Evolutionary conservation across 2,797 vertebrate genomes (phyloP), one percentile per base, ranked within the genome.

Genomic region (Protosalanx chinensis): DNA sequence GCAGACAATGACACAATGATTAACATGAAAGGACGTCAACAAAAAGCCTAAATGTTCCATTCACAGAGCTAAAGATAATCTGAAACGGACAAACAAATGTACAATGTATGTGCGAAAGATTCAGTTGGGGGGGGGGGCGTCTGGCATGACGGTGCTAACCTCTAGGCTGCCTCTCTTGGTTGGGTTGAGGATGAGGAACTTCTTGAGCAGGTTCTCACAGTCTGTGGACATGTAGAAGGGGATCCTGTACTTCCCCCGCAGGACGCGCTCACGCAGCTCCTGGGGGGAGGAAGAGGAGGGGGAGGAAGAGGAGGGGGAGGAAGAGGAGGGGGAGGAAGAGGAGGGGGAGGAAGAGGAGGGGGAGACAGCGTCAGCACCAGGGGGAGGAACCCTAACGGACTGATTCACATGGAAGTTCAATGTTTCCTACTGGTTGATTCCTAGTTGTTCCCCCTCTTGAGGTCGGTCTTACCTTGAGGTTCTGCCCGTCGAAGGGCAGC

Each of bases 181-280:
- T 15, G 97, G 97, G 83, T 98, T 98, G 79, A 98, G 92, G 68
- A 98, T 96, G 16, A 98, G 90, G 0, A 98, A 90, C 76, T 96
- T 98, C 91, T 98, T 98, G 71, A 98, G 95, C 5, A 98, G 93
- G 88, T 98, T 98, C 92, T 98, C 97, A 91, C 97, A 98, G 95
- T 98, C 97, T 69, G 96, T 98, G 82, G 97, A 98, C 97, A 98
- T 98, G 77, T 98, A 98, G 93, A 98, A 98, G 0, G 97, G 97
- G 83, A 98, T 98, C 30, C 96, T 95, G 81, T 98, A 98, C 84
- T 98, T 98, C 65, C 97, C 97, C 10, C 97, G 88, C 68, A 98
- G 88, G 57, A 98, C 97, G 71, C 96, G 91, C 83, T 98, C 97
- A 80, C 97, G 93, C 74, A 98, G 90, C 82, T 98, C 97, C 97